Evolutionary conservation across 2,113 vertebrate genomes (phyloP), one percentile per base, ranked within the genome.

Genomic region (Aptenodytes patagonicus): DNA sequence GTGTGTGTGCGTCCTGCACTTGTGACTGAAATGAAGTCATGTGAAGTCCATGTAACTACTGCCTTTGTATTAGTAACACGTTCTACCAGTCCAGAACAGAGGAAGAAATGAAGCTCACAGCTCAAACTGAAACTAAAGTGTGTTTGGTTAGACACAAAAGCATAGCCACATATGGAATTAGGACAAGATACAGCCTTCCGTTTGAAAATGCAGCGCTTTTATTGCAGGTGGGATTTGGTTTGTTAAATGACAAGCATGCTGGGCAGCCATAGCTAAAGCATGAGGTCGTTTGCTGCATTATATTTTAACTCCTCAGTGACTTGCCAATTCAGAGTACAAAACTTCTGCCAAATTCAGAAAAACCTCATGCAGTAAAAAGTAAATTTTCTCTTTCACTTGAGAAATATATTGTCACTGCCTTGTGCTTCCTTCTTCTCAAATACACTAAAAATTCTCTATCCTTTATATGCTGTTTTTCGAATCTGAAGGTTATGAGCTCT

Each of bases 131-230:
- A 88, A 84, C 54, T 24, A 11, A 58, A 90, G 36, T 25, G 1
- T 60, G 26, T 55, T 76, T 79, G 62, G 58, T 83, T 80, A 88
- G 72, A 36, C 21, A 28, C 51, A 15, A 85, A 32, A 13, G 28
- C 9, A 3, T 64, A 38, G 71, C 85, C 93, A 95, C 89, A 94
- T 85, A 95, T 29, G 86, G 92, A 85, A 29, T 68, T 88, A n/a
- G 28, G 44, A 51, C 31, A 40, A 80, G 71, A 15, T 28, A 25
- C 7, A 18, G 72, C 42, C 75, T 52, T 49, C 21, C 17, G 70
- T 51, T 64, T 78, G 38, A 71, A 91, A 87, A 38, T 13, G 17
- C 34, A 46, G 44, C 0, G 1, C 31, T 82, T 89, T 11, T 31
- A 5, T 72, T 91, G 24, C 26, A 68, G 64, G 44, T 64, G 52